Evolutionary conservation across 2,113 vertebrate species (phyloP), one percentile per base, ranked within the genome.

Genomic region (Oryzias curvinotus): DNA sequence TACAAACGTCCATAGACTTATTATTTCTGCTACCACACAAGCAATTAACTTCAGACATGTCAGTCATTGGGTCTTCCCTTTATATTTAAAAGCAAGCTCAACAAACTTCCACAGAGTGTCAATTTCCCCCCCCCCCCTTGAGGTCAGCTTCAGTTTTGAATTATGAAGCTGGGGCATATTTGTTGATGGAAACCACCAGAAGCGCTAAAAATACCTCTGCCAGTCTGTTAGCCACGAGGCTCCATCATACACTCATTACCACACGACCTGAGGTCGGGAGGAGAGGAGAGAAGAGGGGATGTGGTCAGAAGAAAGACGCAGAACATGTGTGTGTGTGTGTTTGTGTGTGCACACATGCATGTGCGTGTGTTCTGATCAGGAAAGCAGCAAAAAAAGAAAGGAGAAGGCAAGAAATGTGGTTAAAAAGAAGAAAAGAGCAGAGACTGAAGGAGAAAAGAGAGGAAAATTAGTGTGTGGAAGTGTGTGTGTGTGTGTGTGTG

Each of bases 151-250:
- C 71, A 85, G 78, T 65, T 75, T 82, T 81, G 70, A 85, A 88
- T 85, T 88, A 88, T 86, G 86, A 81, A 82, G 82, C 87, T 69
- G 73, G 84, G 78, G 75, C 83, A 81, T 80, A 87, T 84, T 88
- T 87, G 81, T 77, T 82, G 86, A 86, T 88, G 81, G 84, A 90
- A 90, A 90, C 88, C 88, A 74, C 88, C 77, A 87, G 83, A 90
- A 90, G 88, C 86, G 86, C 86, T 90, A 90, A 90, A 90, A 90
- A 90, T 90, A 90, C 88, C 79, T 85, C 85, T 86, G 81, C 88
- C 82, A 85, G 86, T 87, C 88, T 86, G 82, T 73, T 86, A 78
- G 88, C 86, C 86, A 88, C 86, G 82, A 87, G 86, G 65, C 75
- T 86, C 85, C 86, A 86, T 86, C 88, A 81, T 75, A 90, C 85